Evolutionary conservation across 2,888 invertebrate species (phyloP).

Genomic region (Diogma glabrata): DNA sequence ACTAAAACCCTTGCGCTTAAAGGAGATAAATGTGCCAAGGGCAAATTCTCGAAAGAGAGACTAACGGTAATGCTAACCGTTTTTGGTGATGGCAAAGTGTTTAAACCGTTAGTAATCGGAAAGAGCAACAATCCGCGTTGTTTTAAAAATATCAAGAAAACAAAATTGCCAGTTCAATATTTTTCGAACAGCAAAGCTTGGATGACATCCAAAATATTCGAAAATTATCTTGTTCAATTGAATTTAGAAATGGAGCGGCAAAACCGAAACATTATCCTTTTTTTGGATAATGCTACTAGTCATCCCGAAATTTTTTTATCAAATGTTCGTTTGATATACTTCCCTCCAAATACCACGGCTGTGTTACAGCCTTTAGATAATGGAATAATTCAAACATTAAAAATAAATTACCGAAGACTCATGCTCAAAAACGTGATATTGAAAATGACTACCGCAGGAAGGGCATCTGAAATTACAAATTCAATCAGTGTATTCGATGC

Average conservation of each 20-base stretch:
- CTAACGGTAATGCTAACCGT: not conserved
- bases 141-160: not conserved
- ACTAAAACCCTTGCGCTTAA: not conserved
- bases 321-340: not conserved
- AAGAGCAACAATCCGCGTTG: not conserved
- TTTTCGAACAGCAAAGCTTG: not conserved
- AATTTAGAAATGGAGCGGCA: not conserved
- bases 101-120: not conserved
- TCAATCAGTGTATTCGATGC: not conserved
- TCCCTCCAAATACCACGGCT: not conserved
- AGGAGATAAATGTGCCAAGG: not conserved
- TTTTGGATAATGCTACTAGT: not conserved
- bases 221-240: not conserved
- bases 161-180: not conserved
- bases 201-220: slow-evolving; percentile 7
- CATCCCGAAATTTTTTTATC: not conserved
- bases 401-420: not conserved
- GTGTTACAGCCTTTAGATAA: not conserved
- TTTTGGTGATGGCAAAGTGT: not conserved
- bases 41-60: slow-evolving; percentile 6
- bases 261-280: not conserved
- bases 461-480: not conserved
- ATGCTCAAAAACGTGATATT: not conserved
- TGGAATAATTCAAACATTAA: not conserved
- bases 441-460: not conserved